These are phyloP conservation scores for Poeciliopsis gracilis DNA, from an alignment of 2,797 vertebrate genomes.

Conservation along the genomic window DNA sequence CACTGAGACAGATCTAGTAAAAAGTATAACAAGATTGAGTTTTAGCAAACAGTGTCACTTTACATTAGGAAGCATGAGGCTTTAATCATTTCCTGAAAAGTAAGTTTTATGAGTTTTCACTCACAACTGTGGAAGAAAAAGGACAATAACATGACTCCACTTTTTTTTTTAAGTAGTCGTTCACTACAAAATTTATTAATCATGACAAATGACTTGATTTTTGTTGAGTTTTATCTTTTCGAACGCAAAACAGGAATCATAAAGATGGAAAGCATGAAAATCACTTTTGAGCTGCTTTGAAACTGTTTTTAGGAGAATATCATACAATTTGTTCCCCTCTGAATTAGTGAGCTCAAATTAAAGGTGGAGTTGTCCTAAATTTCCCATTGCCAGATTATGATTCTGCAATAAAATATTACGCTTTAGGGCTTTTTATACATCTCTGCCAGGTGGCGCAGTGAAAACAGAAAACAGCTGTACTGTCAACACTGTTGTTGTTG, in stretches of 20 bases:
- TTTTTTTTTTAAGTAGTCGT: not conserved
- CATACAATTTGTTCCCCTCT: not conserved
- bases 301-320: not conserved
- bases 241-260: not conserved
- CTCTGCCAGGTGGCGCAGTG: not conserved
- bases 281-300: not conserved
- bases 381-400: not conserved
- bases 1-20: not conserved
- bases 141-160: not conserved
- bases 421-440: not conserved
- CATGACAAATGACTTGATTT: not conserved
- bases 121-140: not conserved
- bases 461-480: not conserved
- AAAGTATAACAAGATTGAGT: not conserved
- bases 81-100: not conserved
- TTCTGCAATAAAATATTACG: not conserved
- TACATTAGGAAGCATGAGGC: not conserved
- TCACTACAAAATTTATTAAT: not conserved
- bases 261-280: not conserved
- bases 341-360: not conserved
- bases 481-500: not conserved
- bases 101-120: not conserved
- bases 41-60: not conserved
- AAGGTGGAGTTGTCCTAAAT: not conserved
- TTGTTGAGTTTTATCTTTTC: not conserved